These are phyloP conservation scores for Vultur gryphus DNA, from an alignment of 2,797 vertebrate species.

Conservation along the genomic window DNA sequence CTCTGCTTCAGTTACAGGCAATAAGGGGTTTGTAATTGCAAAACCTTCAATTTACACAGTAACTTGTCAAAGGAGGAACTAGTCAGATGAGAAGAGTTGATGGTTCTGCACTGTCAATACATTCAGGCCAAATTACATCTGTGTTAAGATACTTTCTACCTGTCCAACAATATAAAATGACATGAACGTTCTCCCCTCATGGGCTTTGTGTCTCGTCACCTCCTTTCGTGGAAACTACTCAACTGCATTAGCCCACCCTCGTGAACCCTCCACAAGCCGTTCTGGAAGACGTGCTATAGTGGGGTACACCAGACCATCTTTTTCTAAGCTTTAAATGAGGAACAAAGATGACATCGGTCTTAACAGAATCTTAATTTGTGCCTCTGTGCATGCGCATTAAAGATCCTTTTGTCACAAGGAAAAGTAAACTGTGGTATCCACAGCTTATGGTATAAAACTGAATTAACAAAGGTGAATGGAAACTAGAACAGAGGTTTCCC, in stretches of 20 bases:
- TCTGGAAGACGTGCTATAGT: neutral
- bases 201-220: neutral
- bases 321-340: neutral
- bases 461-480: neutral
- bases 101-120: neutral
- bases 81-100: neutral
- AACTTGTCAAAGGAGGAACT: neutral
- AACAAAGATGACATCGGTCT: neutral
- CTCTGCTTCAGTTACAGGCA: neutral
- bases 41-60: neutral
- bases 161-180: neutral
- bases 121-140: neutral
- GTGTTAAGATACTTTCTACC: neutral
- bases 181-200: neutral
- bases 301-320: no score
- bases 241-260: no score
- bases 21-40: neutral
- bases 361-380: neutral
- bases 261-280: neutral
- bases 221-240: neutral
- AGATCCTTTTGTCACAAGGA: neutral
- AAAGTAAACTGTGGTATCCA: neutral
- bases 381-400: neutral
- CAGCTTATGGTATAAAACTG: no score
- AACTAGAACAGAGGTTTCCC: neutral